Evolutionary conservation across 2,113 vertebrate genomes (phyloP), one percentile per base, ranked within the genome.

Genomic region (Morone saxatilis): DNA sequence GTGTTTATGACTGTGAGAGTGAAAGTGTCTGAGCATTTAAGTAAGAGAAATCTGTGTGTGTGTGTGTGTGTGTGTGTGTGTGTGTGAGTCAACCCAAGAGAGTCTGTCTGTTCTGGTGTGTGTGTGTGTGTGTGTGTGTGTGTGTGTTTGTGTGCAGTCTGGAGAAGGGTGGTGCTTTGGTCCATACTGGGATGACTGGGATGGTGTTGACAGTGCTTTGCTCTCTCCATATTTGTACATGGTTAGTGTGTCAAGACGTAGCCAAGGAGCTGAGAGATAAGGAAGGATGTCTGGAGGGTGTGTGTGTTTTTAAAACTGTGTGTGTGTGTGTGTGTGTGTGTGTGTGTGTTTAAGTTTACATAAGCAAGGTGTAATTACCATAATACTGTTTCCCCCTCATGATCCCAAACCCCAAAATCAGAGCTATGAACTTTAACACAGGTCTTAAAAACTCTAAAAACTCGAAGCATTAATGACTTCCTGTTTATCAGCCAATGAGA

Each of bases 191-290:
- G 86, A 74, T 20, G 83, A 74, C 79, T 88, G 73, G 81, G 62
- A 72, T 71, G 72, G 78, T 74, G 84, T 81, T 87, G 73, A 84
- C 80, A 84, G 77, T 73, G 54, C 71, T 83, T 85, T 81, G 70
- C 77, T 86, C 48, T 79, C 19, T 86, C 90, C 86, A 83, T 92
- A 89, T 92, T 92, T 86, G 88, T 89, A 75, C 89, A 89, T 79
- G 80, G 83, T 80, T 76, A 81, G 78, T 67, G 86, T 86, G 79
- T 86, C 76, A 89, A 90, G 87, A 88, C 73, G 86, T n/a, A 75
- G 83, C 68, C 84, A 73, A 88, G 81, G 76, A 89, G 83, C 71
- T 48, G 61, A 36, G 81, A 84, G 83, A 92, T 87, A 86, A 86
- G 67, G 45, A 48, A 9, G 56, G 25, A 80, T 1, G 25, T 85